Percentiles rank a stretch among this genome's conserved stretches.
phyloP scores from a whole-genome alignment of 2,797 vertebrate species.

The Schizopygopsis pylzovi region DNA sequence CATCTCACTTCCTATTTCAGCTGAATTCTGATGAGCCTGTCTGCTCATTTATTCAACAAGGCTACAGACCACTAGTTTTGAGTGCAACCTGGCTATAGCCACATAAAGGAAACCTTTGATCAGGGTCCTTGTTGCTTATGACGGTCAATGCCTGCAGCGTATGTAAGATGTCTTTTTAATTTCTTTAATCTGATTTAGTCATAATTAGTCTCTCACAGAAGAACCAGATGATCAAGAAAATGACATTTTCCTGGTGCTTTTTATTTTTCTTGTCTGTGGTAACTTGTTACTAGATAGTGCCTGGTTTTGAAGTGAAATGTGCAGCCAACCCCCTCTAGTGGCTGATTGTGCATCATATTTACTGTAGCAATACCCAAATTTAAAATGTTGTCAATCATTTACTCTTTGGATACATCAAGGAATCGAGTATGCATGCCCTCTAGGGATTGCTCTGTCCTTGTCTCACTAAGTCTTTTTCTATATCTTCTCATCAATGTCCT shows the following conservation, averaged over 20 bases:
- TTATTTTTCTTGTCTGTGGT: slow-evolving; percentile 50
- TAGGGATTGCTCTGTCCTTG: not conserved
- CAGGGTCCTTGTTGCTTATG: slow-evolving; percentile 76
- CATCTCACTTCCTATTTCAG: slow-evolving; percentile 75
- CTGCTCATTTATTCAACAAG: slow-evolving; percentile 73
- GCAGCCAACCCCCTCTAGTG: slow-evolving; percentile 83
- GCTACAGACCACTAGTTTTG: slow-evolving; percentile 75
- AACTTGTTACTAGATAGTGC: slow-evolving; percentile 41
- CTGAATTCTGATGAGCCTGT: slow-evolving; percentile 81
- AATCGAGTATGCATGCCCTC: not conserved
- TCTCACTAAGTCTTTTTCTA: not conserved
- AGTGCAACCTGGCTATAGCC: slow-evolving; percentile 74
- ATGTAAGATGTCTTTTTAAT: slow-evolving; percentile 58
- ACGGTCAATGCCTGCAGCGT: slow-evolving; percentile 71
- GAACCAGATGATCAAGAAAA: slow-evolving; percentile 62
- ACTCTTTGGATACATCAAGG: slow-evolving; percentile 30
- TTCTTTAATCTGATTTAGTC: slow-evolving; percentile 63
- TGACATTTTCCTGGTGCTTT: slow-evolving; percentile 59
- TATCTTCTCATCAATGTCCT: slow-evolving; percentile 1
- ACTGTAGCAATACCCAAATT: slow-evolving; percentile 18
- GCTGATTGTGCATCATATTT: slow-evolving; percentile 63
- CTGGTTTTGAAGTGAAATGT: slow-evolving; percentile 58
- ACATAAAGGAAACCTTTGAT: slow-evolving; percentile 81
- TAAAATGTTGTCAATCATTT: slow-evolving; percentile 14
- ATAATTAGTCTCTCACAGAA: slow-evolving; percentile 64